Conservation (phyloP, 2,113 vertebrate genomes). For the Isichthys henryi region DNA sequence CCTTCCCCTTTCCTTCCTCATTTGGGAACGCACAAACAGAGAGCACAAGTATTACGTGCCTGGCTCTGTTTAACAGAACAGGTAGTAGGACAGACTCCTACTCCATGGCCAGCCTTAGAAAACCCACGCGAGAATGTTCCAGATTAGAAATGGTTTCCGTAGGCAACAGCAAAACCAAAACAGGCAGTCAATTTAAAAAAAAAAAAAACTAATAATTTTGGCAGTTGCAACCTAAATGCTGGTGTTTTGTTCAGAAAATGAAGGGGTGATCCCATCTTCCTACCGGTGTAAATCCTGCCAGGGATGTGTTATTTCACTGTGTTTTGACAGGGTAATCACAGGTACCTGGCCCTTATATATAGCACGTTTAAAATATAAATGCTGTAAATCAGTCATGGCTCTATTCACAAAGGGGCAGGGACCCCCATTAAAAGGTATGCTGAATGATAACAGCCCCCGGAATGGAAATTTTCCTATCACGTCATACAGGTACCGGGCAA, state of each 20-base stretch:
- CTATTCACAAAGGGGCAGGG: background rate
- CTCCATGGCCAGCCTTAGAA: background rate
- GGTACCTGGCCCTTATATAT: background rate
- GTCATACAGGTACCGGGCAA: background rate
- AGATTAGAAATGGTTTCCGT: background rate
- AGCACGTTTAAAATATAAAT: background rate
- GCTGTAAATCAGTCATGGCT: slow-evolving; percentile 16
- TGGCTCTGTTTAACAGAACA: background rate
- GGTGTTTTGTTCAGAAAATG: background rate
- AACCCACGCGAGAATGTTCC: background rate
- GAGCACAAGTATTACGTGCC: background rate
- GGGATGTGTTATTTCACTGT: background rate
- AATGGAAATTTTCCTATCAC: slow-evolving; percentile 6
- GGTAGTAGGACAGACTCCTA: background rate
- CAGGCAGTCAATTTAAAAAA: background rate
- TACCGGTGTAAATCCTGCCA: background rate
- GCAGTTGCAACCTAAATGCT: background rate
- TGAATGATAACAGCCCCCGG: background rate
- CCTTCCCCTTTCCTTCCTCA: background rate
- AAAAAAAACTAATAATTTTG: background rate
- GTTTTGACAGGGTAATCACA: slow-evolving; percentile 11
- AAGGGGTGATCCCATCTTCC: slow-evolving; percentile 6
- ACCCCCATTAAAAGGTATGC: slow-evolving; percentile 11
- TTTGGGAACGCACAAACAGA: background rate
- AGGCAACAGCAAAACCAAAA: background rate